These are phyloP conservation scores for Lepidocolaptes lacrymiger DNA, from an alignment of 2,797 vertebrate species.

Conservation along the genomic window DNA sequence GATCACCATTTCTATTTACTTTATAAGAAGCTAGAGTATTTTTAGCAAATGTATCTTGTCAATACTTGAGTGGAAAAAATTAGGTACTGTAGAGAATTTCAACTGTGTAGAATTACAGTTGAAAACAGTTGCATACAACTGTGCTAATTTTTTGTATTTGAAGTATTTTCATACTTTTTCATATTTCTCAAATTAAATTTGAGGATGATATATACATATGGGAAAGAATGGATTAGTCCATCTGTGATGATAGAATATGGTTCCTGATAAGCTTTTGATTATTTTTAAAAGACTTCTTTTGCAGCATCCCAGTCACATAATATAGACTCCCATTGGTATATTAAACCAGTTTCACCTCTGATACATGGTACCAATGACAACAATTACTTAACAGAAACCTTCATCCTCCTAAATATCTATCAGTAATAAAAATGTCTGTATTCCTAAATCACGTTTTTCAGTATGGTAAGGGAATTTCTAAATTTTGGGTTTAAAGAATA, in stretches of 20 bases:
- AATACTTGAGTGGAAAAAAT: neutral
- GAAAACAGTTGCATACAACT: neutral
- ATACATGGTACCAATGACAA: neutral
- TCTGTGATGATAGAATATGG: neutral
- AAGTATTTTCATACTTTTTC: neutral
- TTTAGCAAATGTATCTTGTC: neutral
- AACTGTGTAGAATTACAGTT: neutral
- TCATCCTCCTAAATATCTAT: neutral
- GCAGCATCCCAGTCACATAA: accelerated
- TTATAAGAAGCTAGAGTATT: neutral
- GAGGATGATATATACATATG: neutral
- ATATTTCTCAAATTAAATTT: neutral
- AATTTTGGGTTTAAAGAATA: neutral
- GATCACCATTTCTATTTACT: neutral
- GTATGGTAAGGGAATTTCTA: neutral
- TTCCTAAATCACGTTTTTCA: neutral
- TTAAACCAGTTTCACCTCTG: neutral
- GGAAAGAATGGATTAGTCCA: neutral
- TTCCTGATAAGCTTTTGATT: neutral
- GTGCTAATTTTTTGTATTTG: neutral
- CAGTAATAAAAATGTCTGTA: neutral
- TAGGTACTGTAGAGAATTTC: neutral
- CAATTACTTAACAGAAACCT: neutral
- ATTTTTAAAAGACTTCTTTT: neutral
- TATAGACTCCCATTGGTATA: neutral